Base-by-base conservation (phyloP, 2,797 vertebrate species). In the Centropyge bicolor region DNA sequence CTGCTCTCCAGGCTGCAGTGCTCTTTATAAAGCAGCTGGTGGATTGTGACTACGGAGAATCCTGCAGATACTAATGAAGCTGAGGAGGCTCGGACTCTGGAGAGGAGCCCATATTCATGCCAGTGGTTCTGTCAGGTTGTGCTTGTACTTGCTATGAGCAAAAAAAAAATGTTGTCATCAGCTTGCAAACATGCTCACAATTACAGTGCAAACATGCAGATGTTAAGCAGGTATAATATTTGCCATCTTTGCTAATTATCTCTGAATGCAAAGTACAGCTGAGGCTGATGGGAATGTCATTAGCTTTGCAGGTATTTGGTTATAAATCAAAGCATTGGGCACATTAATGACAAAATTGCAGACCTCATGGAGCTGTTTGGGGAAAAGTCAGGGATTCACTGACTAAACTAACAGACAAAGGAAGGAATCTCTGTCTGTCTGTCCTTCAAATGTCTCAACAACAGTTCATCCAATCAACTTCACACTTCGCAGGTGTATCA, bases 11-110 rank as follows among this genome's bases (percentile, higher is more conserved):
- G 78, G 72, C 78, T 74, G 10, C 85, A 80, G 76, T 51, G 45
- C 61, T 77, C 60, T 73, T 82, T 80, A 76, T 54, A 83, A 80
- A 85, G 74, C 79, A 90, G 72, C 75, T 70, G 61, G 78, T 84
- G 55, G 40, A 91, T 78, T 49, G 70, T 57, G 61, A 63, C 68
- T 36, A 40, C 31, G 59, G 57, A 83, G 74, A 69, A 67, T 70
- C 68, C 69, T 43, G 45, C 61, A 63, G 79, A 66, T 59, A 61
- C 59, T 86, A 91, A 88, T 82, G 63, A 90, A 88, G 72, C 49
- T 65, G 45, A 72, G 45, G 48, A 71, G 52, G 57, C 54, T 31
- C 51, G n/a, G 54, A 68, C 51, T 70, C 35, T 12, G 13, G 14
- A 45, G 49, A 35, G 52, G 62, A 63, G 43, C 68, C 45, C n/a